Evolutionary conservation across 2,888 invertebrate species (phyloP).

Genomic region (Bibio marci): DNA sequence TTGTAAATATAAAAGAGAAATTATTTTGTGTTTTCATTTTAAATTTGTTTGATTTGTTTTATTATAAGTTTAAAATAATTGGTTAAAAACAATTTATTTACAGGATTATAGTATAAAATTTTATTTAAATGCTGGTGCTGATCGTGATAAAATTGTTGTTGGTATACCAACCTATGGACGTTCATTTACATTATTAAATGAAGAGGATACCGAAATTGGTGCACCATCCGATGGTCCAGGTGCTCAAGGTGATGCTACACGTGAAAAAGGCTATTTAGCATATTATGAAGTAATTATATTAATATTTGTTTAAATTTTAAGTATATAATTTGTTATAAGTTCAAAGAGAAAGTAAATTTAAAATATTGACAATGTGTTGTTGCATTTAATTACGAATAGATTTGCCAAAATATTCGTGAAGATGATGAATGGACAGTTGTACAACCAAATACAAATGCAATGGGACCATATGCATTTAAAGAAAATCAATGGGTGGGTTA

Average conservation of each 20-base stretch:
- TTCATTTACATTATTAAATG: constrained; percentile 75
- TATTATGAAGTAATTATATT: constrained; percentile 61
- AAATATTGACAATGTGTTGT: too few species aligned
- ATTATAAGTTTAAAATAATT: not conserved
- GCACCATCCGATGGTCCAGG: constrained; percentile 83
- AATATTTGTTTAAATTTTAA: not conserved
- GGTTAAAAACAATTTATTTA: too few species aligned
- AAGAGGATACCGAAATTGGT: constrained; percentile 70
- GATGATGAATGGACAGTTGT: constrained; percentile 64
- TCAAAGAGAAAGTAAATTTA: too few species aligned
- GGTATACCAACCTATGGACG: constrained; percentile 84
- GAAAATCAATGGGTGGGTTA: constrained; percentile 90
- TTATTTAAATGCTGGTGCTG: constrained; percentile 63
- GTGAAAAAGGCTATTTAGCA: constrained; percentile 83
- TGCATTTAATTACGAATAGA: too few species aligned
- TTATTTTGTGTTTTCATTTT: constrained; percentile 1
- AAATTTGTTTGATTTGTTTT: not conserved
- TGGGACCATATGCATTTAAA: constrained; percentile 79
- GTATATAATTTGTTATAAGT: too few species aligned
- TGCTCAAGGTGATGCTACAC: constrained; percentile 75
- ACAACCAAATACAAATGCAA: constrained; percentile 60
- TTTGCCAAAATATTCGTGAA: constrained; percentile 64
- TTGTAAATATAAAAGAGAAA: constrained; percentile 44
- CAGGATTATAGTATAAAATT: constrained; percentile 76
- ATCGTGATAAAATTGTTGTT: constrained; percentile 59